phyloP scores from a whole-genome alignment of 1,140 invertebrate genomes.

The Trichoplusia ni region DNA sequence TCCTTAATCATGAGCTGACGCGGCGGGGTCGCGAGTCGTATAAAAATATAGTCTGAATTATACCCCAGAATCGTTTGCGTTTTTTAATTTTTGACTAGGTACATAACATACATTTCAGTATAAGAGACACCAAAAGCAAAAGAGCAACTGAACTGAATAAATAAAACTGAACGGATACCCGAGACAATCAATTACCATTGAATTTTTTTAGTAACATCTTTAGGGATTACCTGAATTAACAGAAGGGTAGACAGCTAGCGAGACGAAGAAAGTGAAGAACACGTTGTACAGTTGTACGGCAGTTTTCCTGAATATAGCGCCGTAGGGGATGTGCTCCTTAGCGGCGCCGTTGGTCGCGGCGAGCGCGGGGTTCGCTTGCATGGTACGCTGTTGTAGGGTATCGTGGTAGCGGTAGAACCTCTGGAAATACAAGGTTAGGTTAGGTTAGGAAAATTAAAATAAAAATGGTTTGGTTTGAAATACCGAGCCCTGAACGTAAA shows the following conservation, averaged over 20 bases:
- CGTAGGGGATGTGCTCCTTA: conserved; percentile 83
- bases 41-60: too few relatives aligned
- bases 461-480: conserved; percentile 2
- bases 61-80: too few relatives aligned
- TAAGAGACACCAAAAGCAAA: too few relatives aligned
- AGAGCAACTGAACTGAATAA: too few relatives aligned
- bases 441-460: conserved; percentile 19
- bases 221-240: conserved; percentile 88
- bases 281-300: conserved; percentile 94
- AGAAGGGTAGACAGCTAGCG: conserved; percentile 93
- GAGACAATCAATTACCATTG: too few relatives aligned
- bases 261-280: conserved; percentile 97
- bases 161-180: too few relatives aligned
- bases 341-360: conserved; percentile 58
- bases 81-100: too few relatives aligned
- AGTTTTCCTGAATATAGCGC: conserved; percentile 88
- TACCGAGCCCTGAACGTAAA: too few relatives aligned
- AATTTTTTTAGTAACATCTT: too few relatives aligned
- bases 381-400: conserved; percentile 65
- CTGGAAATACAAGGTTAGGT: conserved; percentile 73
- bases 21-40: too few relatives aligned
- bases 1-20: too few relatives aligned
- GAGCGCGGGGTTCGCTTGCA: conserved; percentile 71
- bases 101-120: too few relatives aligned
- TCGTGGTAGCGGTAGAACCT: conserved; percentile 92